Conservation (phyloP, 1,140 invertebrate genomes). For the Drosophila neocordata region DNA sequence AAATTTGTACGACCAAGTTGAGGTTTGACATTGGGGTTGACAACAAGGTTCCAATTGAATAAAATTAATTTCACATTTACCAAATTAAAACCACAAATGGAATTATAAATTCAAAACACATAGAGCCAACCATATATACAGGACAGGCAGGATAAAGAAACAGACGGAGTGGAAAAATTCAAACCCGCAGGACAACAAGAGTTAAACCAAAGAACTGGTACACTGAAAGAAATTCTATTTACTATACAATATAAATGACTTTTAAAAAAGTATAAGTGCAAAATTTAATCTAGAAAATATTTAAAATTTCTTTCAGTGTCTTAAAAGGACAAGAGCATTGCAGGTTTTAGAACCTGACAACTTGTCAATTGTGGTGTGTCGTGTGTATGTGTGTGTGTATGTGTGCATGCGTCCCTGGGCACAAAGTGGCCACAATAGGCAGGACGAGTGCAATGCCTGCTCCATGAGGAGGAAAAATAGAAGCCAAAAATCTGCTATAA, state of each 20-base stretch:
- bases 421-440: conserved; percentile 47
- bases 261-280: too few species aligned
- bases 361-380: conserved; percentile 63
- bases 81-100: conserved; percentile 81
- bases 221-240: conserved; percentile 15
- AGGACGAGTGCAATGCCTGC: conserved; percentile 27
- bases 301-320: conserved; percentile 10
- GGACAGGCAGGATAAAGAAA: conserved; percentile 12
- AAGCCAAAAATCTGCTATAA: background rate
- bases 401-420: conserved; percentile 7
- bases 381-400: conserved; percentile 1
- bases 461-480: background rate
- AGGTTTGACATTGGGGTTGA: conserved; percentile 8
- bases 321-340: conserved; percentile 25
- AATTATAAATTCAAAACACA: conserved; percentile 77
- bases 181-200: conserved; percentile 77
- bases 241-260: background rate
- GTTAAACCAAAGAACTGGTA: conserved; percentile 68
- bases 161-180: conserved; percentile 52
- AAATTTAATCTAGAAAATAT: background rate
- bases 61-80: conserved; percentile 81
- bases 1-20: background rate
- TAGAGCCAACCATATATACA: conserved; percentile 34
- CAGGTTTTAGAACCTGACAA: conserved; percentile 52
- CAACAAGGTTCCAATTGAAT: conserved; percentile 56